Conservation (phyloP, 2,888 invertebrate genomes). For the Plemyria rubiginata region DNA sequence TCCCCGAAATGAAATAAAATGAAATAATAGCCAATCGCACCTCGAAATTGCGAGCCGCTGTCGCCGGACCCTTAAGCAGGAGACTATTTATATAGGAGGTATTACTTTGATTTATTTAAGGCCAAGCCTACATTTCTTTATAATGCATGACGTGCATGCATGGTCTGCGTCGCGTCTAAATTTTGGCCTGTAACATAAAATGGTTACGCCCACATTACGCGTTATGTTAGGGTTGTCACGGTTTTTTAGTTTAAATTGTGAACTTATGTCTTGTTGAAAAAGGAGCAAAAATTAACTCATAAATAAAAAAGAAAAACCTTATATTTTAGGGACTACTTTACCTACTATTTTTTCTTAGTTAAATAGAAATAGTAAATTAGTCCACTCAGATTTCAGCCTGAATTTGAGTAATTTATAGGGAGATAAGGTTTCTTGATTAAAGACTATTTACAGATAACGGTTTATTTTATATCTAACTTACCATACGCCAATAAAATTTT, state of each 20-base stretch:
- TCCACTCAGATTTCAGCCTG: too few species aligned
- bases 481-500: not conserved
- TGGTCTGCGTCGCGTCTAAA: slow-evolving; percentile 41
- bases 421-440: too few species aligned
- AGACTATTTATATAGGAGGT: not conserved
- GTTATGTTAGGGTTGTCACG: slow-evolving; percentile 36
- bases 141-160: slow-evolving; percentile 38
- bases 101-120: slow-evolving; percentile 11
- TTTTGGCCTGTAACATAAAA: slow-evolving; percentile 52
- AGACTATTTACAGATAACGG: too few species aligned
- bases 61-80: too few species aligned
- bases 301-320: not conserved
- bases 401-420: too few species aligned
- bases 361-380: too few species aligned
- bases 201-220: slow-evolving; percentile 35
- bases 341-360: too few species aligned
- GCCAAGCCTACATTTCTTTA: slow-evolving; percentile 30
- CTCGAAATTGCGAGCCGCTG: too few species aligned
- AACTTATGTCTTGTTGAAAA: slow-evolving; percentile 18
- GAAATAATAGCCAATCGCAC: too few species aligned
- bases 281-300: slow-evolving; percentile 10
- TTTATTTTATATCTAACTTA: too few species aligned
- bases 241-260: slow-evolving; percentile 19
- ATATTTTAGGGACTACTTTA: too few species aligned
- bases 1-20: too few species aligned